Percentiles rank a stretch among this genome's conserved stretches.
phyloP scores from a whole-genome alignment of 2,113 vertebrate species.

The Neogobius melanostomus region DNA sequence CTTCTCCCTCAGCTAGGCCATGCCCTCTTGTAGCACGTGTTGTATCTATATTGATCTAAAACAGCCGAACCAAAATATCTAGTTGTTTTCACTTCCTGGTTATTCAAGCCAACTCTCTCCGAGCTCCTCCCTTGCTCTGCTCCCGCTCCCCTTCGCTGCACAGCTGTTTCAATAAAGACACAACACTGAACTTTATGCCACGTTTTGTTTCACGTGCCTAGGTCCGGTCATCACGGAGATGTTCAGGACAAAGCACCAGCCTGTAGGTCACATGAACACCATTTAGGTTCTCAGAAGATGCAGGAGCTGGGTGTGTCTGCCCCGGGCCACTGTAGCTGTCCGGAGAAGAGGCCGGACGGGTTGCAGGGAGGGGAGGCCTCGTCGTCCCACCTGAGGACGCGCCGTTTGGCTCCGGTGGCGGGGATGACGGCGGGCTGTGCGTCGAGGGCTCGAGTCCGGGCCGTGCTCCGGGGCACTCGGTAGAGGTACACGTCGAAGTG shows the following conservation, averaged over 20 bases:
- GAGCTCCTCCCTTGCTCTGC: too few species aligned
- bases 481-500: slow-evolving; percentile 63
- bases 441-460: neutral
- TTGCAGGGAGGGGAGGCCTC: slow-evolving; percentile 36
- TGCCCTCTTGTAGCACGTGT: too few species aligned
- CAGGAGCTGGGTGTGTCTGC: neutral
- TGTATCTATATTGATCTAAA: too few species aligned
- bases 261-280: too few species aligned
- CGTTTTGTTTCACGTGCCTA: neutral
- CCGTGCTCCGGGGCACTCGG: slow-evolving; percentile 36
- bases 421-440: slow-evolving; percentile 4
- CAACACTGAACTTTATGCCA: too few species aligned
- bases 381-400: slow-evolving; percentile 54
- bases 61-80: too few species aligned
- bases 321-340: neutral
- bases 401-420: slow-evolving; percentile 8
- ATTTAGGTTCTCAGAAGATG: neutral
- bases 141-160: too few species aligned
- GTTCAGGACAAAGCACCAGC: neutral
- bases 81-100: too few species aligned
- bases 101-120: too few species aligned
- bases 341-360: slow-evolving; percentile 10
- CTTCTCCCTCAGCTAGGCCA: too few species aligned
- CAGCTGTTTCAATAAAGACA: too few species aligned
- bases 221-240: neutral